Evolutionary conservation across 2,797 vertebrate species (phyloP).

Genomic region (Mus caroli): DNA sequence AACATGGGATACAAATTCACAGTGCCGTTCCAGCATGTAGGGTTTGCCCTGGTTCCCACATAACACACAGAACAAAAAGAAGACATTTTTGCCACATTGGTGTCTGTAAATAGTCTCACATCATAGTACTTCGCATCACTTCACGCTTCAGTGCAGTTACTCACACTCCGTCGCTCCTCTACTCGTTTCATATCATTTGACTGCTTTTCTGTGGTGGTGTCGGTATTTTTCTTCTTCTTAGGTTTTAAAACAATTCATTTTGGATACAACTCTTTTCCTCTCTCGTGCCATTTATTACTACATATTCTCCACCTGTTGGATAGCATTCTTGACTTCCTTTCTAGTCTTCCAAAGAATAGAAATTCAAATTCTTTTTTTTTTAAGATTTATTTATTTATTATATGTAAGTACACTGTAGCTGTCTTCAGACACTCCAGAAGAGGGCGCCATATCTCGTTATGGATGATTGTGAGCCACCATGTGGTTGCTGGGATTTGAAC

Average conservation of each 20-base stretch:
- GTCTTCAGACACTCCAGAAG: no score
- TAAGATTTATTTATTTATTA: no score
- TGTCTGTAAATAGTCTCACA: not conserved
- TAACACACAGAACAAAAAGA: not conserved
- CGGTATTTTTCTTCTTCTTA: not conserved
- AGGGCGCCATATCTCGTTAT: no score
- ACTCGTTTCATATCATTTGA: not conserved
- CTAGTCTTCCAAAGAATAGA: constrained; percentile 16
- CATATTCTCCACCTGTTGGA: not conserved
- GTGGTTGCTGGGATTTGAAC: no score
- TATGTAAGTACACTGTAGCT: no score
- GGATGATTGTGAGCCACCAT: no score
- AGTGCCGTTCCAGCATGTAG: not conserved
- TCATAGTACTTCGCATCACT: not conserved
- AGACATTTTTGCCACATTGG: not conserved
- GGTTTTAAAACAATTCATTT: not conserved
- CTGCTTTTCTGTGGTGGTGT: not conserved
- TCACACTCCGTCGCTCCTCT: not conserved
- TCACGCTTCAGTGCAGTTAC: not conserved
- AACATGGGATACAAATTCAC: not conserved
- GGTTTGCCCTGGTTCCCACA: not conserved
- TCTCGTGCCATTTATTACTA: not conserved
- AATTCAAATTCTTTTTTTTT: not conserved
- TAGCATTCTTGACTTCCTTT: not conserved
- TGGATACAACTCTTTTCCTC: not conserved